These are phyloP conservation scores for Pionites leucogaster DNA, from an alignment of 2,113 vertebrate genomes.

Conservation along the genomic window DNA sequence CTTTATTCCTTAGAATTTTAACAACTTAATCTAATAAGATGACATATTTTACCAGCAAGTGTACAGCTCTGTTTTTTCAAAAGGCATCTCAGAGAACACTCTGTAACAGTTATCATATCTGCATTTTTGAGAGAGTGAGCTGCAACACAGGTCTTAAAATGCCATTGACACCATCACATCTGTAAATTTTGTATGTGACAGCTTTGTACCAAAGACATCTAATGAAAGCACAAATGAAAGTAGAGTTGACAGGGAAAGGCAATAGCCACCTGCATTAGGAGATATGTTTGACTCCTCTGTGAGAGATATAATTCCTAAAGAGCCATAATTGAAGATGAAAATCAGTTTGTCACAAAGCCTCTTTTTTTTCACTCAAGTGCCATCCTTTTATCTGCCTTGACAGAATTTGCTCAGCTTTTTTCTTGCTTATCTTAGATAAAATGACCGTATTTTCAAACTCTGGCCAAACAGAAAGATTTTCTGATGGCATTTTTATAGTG, in stretches of 20 bases:
- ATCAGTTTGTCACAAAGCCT: neutral
- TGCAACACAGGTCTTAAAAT: conserved; percentile 30
- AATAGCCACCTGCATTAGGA: neutral
- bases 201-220: neutral
- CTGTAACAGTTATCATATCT: neutral
- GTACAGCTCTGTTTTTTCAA: neutral
- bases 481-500: neutral
- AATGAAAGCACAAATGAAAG: neutral
- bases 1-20: neutral
- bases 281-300: neutral
- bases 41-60: neutral
- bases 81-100: neutral
- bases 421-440: neutral
- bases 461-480: neutral
- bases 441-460: neutral
- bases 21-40: neutral
- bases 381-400: neutral
- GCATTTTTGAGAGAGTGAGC: conserved; percentile 33
- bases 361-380: neutral
- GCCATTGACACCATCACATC: neutral
- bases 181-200: neutral
- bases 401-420: conserved; percentile 22
- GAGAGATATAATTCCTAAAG: neutral
- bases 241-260: neutral
- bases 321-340: neutral